phyloP scores from a whole-genome alignment of 2,888 invertebrate species.

The Corbicula japonica region DNA sequence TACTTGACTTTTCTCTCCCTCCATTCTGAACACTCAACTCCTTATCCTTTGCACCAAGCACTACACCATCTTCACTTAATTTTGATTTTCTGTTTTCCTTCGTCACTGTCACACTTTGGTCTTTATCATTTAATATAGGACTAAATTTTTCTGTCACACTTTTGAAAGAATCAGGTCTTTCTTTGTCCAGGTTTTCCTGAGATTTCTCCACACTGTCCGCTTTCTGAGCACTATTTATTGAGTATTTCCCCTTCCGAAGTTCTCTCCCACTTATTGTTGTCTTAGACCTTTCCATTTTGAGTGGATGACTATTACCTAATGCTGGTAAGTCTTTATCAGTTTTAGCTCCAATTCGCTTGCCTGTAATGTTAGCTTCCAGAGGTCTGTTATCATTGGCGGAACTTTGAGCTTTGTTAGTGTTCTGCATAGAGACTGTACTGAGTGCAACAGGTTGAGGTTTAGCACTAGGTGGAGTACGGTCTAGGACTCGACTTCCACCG shows the following conservation, averaged over 20 bases:
- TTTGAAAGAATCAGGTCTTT: slow-evolving; percentile 5
- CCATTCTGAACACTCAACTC: neutral
- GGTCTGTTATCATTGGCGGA: slow-evolving; percentile 22
- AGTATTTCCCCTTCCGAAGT: slow-evolving; percentile 57
- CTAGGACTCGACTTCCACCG: slow-evolving; percentile 16
- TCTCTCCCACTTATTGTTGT: slow-evolving; percentile 50
- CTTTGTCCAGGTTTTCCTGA: slow-evolving; percentile 26
- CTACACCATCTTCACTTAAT: slow-evolving; percentile 9
- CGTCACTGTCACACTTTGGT: slow-evolving; percentile 5
- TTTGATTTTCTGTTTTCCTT: slow-evolving; percentile 9
- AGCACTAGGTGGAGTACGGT: slow-evolving; percentile 18
- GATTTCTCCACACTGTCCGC: slow-evolving; percentile 41
- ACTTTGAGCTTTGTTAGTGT: slow-evolving; percentile 29
- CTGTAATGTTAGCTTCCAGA: slow-evolving; percentile 24
- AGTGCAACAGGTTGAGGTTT: slow-evolving; percentile 37
- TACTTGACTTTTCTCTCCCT: slow-evolving; percentile 25
- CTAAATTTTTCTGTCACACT: slow-evolving; percentile 25
- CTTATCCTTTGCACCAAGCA: slow-evolving; percentile 8
- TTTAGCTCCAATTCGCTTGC: slow-evolving; percentile 40
- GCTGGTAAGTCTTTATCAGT: slow-evolving; percentile 35
- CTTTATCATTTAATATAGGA: slow-evolving; percentile 34
- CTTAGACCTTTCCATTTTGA: slow-evolving; percentile 59
- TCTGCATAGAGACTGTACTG: slow-evolving; percentile 64
- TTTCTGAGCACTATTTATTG: slow-evolving; percentile 47
- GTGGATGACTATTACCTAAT: slow-evolving; percentile 14